Evolutionary conservation across 2,113 vertebrate species (phyloP), one percentile per base, ranked within the genome.

Genomic region (human (Homo sapiens)): DNA sequence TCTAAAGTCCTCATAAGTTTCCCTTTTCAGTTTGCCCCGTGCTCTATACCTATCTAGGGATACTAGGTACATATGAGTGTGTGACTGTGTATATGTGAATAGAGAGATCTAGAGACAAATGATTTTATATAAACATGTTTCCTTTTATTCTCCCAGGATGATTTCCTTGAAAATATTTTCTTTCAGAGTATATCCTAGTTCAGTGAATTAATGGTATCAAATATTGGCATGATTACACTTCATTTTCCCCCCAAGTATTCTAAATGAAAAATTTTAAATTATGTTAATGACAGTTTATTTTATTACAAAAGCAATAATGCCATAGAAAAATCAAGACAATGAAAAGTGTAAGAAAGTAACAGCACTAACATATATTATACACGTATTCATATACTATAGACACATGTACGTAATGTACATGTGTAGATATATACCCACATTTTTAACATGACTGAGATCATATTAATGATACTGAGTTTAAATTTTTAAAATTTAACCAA

Each of bases 161-260:
- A 90, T 84, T 50, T 78, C n/a, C 66, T 82, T 75, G 32, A 90
- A 90, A 50, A 81, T 86, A 92, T 61, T 92, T 82, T 89, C 55
- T 95, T 89, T 73, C 2, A 66, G 8, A 10, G 22, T n/a, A 25
- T 57, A 30, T 87, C 18, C 79, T 55, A 90, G 30, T 73, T 85
- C 48, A 76, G 0, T 57, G 40, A 52, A 59, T 40, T 66, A 82
- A 9, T 83, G 76, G 10, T 4, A 35, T 78, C 70, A 89, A 76
- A 57, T 92, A 70, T n/a, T 55, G 45, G 35, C 38, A 89, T 73
- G 35, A 6, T n/a, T 72, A 10, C 27, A 68, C 18, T 94, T 17
- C 96, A 16, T 59, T 70, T 96, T 82, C 70, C 5, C 23, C 25
- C 20, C 66, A 59, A 8, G 13, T 55, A 90, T 30, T 70, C 57